These are phyloP conservation scores for Brachymystax lenok DNA, from an alignment of 2,797 vertebrate genomes.

Conservation along the genomic window DNA sequence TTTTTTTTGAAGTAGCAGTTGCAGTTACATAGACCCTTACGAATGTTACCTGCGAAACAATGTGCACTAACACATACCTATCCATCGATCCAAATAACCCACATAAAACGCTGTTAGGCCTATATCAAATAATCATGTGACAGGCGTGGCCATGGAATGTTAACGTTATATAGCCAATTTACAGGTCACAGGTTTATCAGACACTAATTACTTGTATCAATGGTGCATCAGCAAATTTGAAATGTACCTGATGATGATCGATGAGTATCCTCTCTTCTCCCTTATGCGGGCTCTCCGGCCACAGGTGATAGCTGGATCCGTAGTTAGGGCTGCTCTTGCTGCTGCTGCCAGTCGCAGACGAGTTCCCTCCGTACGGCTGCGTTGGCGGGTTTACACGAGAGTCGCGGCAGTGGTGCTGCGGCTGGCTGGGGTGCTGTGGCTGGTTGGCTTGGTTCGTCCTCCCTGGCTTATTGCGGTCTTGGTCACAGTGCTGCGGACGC, in stretches of 20 bases:
- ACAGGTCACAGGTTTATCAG: slow-evolving; percentile 13
- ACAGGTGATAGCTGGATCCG: slow-evolving; percentile 82
- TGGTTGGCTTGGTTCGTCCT: slow-evolving; percentile 55
- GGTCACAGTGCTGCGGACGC: slow-evolving; percentile 73
- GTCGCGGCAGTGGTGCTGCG: slow-evolving; percentile 55
- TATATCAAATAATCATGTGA: slow-evolving; percentile 53
- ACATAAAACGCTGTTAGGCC: slow-evolving; percentile 28
- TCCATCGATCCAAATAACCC: neutral
- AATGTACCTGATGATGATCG: slow-evolving; percentile 70
- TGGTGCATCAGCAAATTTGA: neutral
- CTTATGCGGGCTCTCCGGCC: slow-evolving; percentile 77
- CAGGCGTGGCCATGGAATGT: slow-evolving; percentile 69
- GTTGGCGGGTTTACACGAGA: slow-evolving; percentile 51
- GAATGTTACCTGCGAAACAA: slow-evolving; percentile 1
- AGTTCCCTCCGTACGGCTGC: slow-evolving; percentile 67
- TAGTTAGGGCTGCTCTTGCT: slow-evolving; percentile 75
- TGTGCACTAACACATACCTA: slow-evolving; percentile 13
- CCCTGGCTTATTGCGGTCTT: slow-evolving; percentile 66
- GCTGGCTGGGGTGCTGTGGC: slow-evolving; percentile 52
- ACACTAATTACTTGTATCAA: slow-evolving; percentile 11
- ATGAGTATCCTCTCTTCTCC: slow-evolving; percentile 73
- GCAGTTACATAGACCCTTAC: neutral
- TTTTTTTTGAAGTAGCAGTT: slow-evolving; percentile 4
- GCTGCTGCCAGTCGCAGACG: slow-evolving; percentile 66
- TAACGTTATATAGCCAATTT: slow-evolving; percentile 35